Conservation (phyloP, 2,888 invertebrate species). For the Eupeodes luniger region DNA sequence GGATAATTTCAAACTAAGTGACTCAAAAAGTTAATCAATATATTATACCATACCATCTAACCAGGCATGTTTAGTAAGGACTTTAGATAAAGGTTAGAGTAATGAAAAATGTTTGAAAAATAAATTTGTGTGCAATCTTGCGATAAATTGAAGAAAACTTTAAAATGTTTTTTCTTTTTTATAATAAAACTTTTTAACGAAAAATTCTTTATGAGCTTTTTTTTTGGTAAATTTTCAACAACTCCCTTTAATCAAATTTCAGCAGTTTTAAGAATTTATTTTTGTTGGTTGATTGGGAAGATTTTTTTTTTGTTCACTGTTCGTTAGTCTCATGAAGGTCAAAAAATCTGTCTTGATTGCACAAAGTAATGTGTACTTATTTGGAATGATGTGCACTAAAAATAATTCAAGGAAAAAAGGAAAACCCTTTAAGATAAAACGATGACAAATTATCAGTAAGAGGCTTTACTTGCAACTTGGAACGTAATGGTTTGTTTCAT, state of each 20-base stretch:
- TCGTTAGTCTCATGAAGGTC: background rate
- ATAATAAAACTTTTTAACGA: background rate
- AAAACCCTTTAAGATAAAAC: too few relatives aligned
- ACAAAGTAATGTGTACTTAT: constrained; percentile 4
- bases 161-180: background rate
- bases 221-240: background rate
- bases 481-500: too few relatives aligned
- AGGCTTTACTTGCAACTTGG: too few relatives aligned
- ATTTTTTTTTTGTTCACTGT: background rate
- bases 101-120: constrained; percentile 30
- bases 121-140: constrained; percentile 38
- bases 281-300: background rate
- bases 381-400: background rate
- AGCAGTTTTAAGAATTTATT: background rate
- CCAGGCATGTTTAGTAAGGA: background rate
- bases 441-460: too few relatives aligned
- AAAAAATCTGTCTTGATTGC: background rate
- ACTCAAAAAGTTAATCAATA: constrained; percentile 29
- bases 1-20: constrained; percentile 22
- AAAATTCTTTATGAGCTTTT: background rate
- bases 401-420: too few relatives aligned
- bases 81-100: background rate
- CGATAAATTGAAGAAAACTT: constrained; percentile 39
- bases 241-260: constrained; percentile 1
- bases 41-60: background rate